Evolutionary conservation across 2,797 vertebrate genomes (phyloP).

Genomic region (Hozukius guyotensis): DNA sequence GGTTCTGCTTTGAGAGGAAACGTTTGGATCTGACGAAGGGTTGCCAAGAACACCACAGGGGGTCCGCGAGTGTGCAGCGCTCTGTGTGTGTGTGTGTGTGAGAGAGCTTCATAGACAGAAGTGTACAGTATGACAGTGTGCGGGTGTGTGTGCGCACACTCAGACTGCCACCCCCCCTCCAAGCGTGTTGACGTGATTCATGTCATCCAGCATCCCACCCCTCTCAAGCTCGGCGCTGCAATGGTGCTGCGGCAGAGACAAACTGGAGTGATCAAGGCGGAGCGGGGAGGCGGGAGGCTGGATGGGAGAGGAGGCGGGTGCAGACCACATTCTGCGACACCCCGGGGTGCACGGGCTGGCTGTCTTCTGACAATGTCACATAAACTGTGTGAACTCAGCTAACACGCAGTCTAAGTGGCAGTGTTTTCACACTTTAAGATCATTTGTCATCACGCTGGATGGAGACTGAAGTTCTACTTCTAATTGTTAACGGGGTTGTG

Average conservation of each 20-base stretch:
- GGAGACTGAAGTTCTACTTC: slow-evolving; percentile 20
- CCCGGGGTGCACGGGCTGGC: slow-evolving; percentile 45
- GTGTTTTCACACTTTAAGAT: slow-evolving; percentile 35
- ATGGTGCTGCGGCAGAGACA: slow-evolving; percentile 56
- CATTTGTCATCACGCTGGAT: slow-evolving; percentile 27
- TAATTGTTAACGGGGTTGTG: slow-evolving; percentile 34
- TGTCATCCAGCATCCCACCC: slow-evolving; percentile 69
- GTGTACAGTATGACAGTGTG: slow-evolving; percentile 55
- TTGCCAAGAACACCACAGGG: slow-evolving; percentile 76
- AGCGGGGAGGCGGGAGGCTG: slow-evolving; percentile 55
- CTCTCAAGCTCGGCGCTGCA: slow-evolving; percentile 33
- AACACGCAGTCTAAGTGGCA: slow-evolving; percentile 32
- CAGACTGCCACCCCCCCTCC: slow-evolving; percentile 39
- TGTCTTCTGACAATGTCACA: slow-evolving; percentile 63
- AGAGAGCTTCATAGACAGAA: slow-evolving; percentile 48
- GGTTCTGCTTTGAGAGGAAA: slow-evolving; percentile 78
- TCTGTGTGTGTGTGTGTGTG: slow-evolving; percentile 27
- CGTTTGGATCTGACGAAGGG: slow-evolving; percentile 79
- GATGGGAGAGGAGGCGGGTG: slow-evolving; percentile 38
- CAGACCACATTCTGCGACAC: slow-evolving; percentile 58
- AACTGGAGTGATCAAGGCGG: slow-evolving; percentile 71
- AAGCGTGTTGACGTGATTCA: slow-evolving; percentile 71
- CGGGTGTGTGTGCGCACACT: slow-evolving; percentile 25
- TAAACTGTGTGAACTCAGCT: slow-evolving; percentile 42
- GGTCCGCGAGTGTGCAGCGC: slow-evolving; percentile 51